phyloP scores from a whole-genome alignment of 2,113 vertebrate genomes.

The Nymphicus hollandicus region DNA sequence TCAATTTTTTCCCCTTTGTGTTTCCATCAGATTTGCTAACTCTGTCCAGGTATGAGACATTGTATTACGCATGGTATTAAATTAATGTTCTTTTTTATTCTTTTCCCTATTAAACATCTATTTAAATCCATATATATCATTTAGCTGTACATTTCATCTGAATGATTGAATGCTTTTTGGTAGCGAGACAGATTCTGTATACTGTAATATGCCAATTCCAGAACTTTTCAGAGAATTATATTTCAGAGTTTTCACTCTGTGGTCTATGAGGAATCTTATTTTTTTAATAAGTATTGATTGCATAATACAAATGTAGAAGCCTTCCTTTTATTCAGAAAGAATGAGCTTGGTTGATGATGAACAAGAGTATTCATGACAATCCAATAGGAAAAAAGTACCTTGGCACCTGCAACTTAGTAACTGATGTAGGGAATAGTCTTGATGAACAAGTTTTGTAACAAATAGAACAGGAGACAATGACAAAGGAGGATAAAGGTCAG shows the following conservation, averaged over 20 bases:
- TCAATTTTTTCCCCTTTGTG: not conserved
- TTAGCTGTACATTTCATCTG: not conserved
- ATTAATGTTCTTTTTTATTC: not conserved
- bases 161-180: constrained; percentile 17
- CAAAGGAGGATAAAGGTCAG: not conserved
- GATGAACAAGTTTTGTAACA: not conserved
- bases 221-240: constrained; percentile 42
- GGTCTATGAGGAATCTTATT: constrained; percentile 45
- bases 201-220: not conserved
- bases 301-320: constrained; percentile 18
- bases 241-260: constrained; percentile 49
- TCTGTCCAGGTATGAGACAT: not conserved
- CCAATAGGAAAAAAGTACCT: constrained; percentile 25
- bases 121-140: constrained; percentile 34
- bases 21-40: constrained; percentile 4
- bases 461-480: not conserved
- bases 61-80: not conserved
- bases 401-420: constrained; percentile 44
- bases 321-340: constrained; percentile 66
- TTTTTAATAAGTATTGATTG: constrained; percentile 71
- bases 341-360: constrained; percentile 40
- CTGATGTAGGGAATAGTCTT: not conserved
- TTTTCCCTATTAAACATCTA: not conserved
- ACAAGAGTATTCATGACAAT: not conserved
- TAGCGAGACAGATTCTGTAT: not conserved